Evolutionary conservation across 2,113 vertebrate genomes (phyloP), one percentile per base, ranked within the genome.

Genomic region (Otis tarda): DNA sequence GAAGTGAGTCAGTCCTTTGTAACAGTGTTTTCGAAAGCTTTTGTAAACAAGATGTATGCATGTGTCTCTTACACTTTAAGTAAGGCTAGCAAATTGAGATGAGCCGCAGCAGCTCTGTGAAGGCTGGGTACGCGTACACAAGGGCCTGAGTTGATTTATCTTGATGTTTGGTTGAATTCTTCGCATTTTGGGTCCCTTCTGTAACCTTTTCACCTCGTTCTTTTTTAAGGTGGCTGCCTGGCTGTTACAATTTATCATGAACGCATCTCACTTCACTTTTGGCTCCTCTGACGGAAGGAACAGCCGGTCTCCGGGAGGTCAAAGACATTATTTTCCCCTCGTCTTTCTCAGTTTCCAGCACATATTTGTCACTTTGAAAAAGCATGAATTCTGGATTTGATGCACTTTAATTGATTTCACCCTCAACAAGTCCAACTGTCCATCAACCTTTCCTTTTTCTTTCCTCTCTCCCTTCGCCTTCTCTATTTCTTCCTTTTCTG

Each of bases 391-490:
- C 98, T 98, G 98, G 98, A 99, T 99, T 99, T 98, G 98, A 99
- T 99, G 98, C 98, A 98, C 98, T 98, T 98, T 98, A 99, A 99
- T 99, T 98, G 99, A 99, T 99, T 99, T 98, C 98, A 98, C 98
- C 98, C 98, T 98, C 97, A 84, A 97, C 98, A 97, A 98, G 97
- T 97, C 98, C 94, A 98, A 98, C 97, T 98, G 98, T 98, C 98
- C 97, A 96, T 98, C 98, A 98, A 74, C 95, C 95, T 81, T 89
- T 96, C 94, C 87, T 96, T 92, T 95, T 89, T 85, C 93, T 94
- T 96, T 93, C 68, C 88, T 95, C 94, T 94, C 91, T 86, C 94
- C 89, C 89, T 83, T 56, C 49, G 83, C 88, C 45, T 53, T 76
- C 63, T 95, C 92, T 88, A 16, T 96, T 90, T 94, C 93, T 84